Conservation (phyloP, 2,797 vertebrate genomes). For the Brotula barbata region DNA sequence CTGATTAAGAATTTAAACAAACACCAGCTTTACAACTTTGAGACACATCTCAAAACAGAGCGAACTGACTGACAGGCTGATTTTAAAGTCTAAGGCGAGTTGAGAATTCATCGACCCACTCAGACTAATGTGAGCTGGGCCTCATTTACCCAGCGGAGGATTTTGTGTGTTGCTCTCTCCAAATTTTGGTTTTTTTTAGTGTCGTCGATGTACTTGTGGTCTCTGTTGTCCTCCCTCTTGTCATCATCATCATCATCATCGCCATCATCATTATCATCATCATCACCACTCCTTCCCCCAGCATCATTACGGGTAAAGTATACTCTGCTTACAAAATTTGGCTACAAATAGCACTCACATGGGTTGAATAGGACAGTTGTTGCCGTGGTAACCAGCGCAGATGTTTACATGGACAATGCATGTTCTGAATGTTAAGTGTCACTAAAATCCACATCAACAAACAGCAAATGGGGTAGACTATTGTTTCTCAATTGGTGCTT, state of each 20-base stretch:
- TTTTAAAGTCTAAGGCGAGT: too few relatives aligned
- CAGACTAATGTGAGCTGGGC: not conserved
- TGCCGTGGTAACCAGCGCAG: constrained; percentile 52
- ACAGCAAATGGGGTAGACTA: constrained; percentile 14
- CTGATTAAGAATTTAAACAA: constrained; percentile 74
- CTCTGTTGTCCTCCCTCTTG: not conserved
- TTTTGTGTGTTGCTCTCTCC: too few relatives aligned
- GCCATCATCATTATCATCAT: constrained; percentile 1
- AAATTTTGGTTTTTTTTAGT: too few relatives aligned
- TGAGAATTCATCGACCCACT: constrained; percentile 17
- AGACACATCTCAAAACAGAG: constrained; percentile 51
- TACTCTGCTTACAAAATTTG: not conserved
- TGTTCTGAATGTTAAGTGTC: constrained; percentile 18
- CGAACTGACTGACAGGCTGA: too few relatives aligned
- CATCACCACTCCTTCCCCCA: constrained; percentile 11
- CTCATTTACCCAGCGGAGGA: too few relatives aligned
- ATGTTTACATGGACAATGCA: constrained; percentile 14
- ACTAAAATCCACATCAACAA: constrained; percentile 12
- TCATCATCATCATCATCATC: not conserved
- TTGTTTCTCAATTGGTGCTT: too few relatives aligned
- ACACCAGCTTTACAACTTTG: constrained; percentile 43
- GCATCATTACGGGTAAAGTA: constrained; percentile 6
- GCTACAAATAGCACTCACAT: constrained; percentile 9
- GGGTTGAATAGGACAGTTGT: constrained; percentile 39
- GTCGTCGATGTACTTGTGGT: not conserved